Conservation (phyloP, 1,140 invertebrate genomes). For the Wiebesia pumilae region DNA sequence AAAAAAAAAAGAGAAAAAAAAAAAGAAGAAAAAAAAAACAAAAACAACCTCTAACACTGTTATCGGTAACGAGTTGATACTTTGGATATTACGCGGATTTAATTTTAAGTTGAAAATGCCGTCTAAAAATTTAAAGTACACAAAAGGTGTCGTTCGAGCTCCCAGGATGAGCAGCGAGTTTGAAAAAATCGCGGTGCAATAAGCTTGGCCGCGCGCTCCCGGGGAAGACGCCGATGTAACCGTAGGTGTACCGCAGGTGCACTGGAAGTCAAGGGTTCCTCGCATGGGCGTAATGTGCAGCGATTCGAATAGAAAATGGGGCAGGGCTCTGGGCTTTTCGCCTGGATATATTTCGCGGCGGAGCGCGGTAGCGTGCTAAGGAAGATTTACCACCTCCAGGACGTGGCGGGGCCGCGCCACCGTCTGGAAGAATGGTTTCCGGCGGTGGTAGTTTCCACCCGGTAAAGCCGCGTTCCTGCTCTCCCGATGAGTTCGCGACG, state of each 20-base stretch:
- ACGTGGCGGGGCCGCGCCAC: not conserved
- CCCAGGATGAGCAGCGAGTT: too few species aligned
- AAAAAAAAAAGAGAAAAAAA: too few species aligned
- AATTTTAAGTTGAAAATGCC: too few species aligned
- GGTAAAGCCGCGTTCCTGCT: not conserved
- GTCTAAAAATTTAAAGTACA: not conserved
- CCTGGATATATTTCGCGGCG: not conserved
- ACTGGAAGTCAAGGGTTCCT: not conserved
- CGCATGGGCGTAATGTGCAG: not conserved
- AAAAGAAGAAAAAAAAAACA: too few species aligned
- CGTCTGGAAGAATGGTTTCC: slow-evolving; percentile 26
- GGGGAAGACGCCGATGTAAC: not conserved
- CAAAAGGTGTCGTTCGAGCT: too few species aligned
- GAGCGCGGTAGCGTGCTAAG: not conserved
- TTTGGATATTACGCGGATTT: not conserved
- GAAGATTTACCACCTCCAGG: not conserved
- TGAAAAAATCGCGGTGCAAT: too few species aligned
- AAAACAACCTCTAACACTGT: not conserved
- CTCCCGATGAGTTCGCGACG: not conserved
- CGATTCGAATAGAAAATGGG: slow-evolving; percentile 34
- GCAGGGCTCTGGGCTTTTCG: not conserved
- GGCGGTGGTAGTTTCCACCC: slow-evolving; percentile 13
- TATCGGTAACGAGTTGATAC: not conserved
- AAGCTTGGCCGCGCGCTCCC: not conserved
- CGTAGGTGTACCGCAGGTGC: not conserved